Conservation (phyloP, 2,113 vertebrate genomes). For the Nycticorax nycticorax region DNA sequence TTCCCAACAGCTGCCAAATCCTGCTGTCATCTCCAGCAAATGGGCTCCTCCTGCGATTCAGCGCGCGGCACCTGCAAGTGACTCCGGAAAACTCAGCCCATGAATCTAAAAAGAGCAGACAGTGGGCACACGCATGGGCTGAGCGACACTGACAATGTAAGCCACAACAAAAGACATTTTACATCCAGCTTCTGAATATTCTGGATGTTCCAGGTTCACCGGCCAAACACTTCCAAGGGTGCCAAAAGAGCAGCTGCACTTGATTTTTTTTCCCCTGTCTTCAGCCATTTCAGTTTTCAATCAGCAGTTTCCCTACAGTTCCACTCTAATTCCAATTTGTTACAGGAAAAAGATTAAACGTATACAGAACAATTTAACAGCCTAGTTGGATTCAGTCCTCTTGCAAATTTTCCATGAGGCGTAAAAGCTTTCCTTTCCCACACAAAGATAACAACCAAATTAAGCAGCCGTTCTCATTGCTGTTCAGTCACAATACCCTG, state of each 20-base stretch:
- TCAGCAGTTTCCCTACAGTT: background rate
- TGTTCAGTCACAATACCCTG: background rate
- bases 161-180: background rate
- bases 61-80: background rate
- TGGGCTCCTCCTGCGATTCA: background rate
- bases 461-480: background rate
- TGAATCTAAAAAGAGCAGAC: background rate
- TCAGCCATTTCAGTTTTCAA: background rate
- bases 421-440: slow-evolving; percentile 22
- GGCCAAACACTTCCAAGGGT: background rate
- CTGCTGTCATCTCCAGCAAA: background rate
- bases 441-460: background rate
- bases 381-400: background rate
- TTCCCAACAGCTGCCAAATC: background rate
- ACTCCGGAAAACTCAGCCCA: background rate
- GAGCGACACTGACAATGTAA: fast-evolving
- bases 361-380: background rate
- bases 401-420: background rate
- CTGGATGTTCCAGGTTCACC: background rate
- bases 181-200: background rate
- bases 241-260: background rate
- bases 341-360: background rate
- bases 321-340: background rate
- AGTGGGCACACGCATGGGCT: fast-evolving
- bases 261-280: background rate